phyloP scores from a whole-genome alignment of 2,888 invertebrate species.

The Sinhomidia bicolor region DNA sequence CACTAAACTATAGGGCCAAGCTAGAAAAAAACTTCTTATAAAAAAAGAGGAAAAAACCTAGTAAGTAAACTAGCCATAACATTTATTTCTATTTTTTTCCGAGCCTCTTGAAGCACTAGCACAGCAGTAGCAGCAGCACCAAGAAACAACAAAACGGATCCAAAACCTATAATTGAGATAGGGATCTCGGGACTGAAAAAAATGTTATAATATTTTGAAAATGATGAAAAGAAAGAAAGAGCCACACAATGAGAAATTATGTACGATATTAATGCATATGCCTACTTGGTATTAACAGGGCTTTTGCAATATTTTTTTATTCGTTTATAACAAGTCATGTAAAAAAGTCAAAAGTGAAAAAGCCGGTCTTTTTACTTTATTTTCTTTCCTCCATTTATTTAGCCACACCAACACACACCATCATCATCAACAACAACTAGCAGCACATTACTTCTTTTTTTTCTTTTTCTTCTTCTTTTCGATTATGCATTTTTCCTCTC shows the following conservation, averaged over 20 bases:
- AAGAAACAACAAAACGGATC: slow-evolving; percentile 65
- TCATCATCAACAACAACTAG: neutral
- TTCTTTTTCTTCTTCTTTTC: too few relatives aligned
- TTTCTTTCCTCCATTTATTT: too few relatives aligned
- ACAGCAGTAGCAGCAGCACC: neutral
- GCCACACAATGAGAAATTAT: slow-evolving; percentile 42
- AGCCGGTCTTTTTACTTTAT: slow-evolving; percentile 59
- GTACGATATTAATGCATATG: neutral
- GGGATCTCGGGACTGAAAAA: too few relatives aligned
- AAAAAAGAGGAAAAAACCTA: too few relatives aligned
- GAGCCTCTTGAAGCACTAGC: too few relatives aligned
- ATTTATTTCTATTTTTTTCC: too few relatives aligned
- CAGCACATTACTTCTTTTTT: neutral
- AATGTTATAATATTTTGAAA: neutral
- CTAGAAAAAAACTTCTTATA: too few relatives aligned
- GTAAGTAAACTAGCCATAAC: too few relatives aligned
- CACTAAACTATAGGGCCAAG: too few relatives aligned
- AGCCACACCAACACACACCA: slow-evolving; percentile 10
- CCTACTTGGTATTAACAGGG: neutral
- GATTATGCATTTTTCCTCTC: neutral
- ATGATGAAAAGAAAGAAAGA: neutral
- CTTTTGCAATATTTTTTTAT: neutral
- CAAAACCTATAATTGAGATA: slow-evolving; percentile 69
- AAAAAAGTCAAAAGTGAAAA: slow-evolving; percentile 50
- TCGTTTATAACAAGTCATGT: neutral